A percentile compares a stretch with the other conserved stretches of the same genome.
Conservation (phyloP, 2,113 vertebrate genomes). For the Sciurus niger region DNA sequence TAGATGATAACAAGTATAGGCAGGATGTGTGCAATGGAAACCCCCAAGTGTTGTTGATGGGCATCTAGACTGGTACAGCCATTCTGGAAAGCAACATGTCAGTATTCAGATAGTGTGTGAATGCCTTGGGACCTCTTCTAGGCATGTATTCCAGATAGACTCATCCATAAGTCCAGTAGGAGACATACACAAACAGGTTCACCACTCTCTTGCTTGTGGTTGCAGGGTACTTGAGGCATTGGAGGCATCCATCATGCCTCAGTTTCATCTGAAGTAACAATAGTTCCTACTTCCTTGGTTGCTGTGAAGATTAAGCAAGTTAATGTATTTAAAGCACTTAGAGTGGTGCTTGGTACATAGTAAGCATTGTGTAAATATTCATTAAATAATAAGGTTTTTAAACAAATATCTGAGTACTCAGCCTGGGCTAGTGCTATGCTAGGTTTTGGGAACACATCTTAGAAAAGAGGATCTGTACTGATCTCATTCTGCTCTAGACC, state of each 20-base stretch:
- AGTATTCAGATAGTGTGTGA: background rate
- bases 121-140: background rate
- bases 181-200: background rate
- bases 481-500: background rate
- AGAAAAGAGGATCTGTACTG: background rate
- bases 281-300: background rate
- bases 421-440: background rate
- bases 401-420: background rate
- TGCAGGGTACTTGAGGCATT: background rate
- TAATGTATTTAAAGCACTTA: background rate
- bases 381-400: background rate
- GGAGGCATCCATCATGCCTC: background rate
- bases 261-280: background rate
- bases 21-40: background rate
- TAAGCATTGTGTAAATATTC: background rate
- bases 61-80: background rate
- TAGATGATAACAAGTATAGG: conserved; percentile 4
- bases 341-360: background rate
- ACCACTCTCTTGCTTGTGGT: background rate
- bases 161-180: background rate
- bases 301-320: conserved; percentile 25
- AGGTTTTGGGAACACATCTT: background rate
- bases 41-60: background rate
- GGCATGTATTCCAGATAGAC: background rate
- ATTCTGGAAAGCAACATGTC: background rate